Evolutionary conservation across 2,888 invertebrate species (phyloP), one percentile per base, ranked within the genome.

Genomic region (Melinopterus prodromus): DNA sequence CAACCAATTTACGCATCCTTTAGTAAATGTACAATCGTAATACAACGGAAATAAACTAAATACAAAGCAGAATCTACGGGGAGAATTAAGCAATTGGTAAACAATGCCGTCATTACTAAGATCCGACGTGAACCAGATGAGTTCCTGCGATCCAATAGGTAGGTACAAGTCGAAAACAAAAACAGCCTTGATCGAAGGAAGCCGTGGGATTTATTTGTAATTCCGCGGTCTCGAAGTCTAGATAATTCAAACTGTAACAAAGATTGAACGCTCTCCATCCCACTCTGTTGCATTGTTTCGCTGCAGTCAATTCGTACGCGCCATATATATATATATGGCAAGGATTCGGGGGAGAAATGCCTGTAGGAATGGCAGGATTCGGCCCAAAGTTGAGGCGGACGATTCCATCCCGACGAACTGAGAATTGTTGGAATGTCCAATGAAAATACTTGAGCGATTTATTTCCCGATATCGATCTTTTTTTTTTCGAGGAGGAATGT

Each of bases 211-310:
- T 80, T 80, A 80, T 80, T 77, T 77, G 69, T 77, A 77, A 74
- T 77, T 80, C 70, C 37, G 38, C 70, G 37, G 74, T 69, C 74
- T 74, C 26, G 79, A 77, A 80, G 76, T 77, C 78, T 36, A 70
- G 77, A 78, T 80, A 80, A 80, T 78, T 80, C 80, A 78, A 78
- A 78, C 78, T 53, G 78, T 80, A 78, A 80, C 80, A 80, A 77
- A 80, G 80, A 80, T 80, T 80, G 80, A 80, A 80, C 78, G 77
- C 77, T 77, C 78, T 72, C 77, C 71, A 16, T 15, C 77, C 26
- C 16, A 70, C 69, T 77, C 15, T 70, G 5, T 35, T 69, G 76
- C 76, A 74, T 74, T 74, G 74, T 75, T 38, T 74, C 36, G 74
- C 74, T 77, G 74, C 74, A 70, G 77, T 69, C 16, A 69, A 14